Evolutionary conservation across 2,797 vertebrate species (phyloP), one percentile per base, ranked within the genome.

Genomic region (Pelodytes ibericus): DNA sequence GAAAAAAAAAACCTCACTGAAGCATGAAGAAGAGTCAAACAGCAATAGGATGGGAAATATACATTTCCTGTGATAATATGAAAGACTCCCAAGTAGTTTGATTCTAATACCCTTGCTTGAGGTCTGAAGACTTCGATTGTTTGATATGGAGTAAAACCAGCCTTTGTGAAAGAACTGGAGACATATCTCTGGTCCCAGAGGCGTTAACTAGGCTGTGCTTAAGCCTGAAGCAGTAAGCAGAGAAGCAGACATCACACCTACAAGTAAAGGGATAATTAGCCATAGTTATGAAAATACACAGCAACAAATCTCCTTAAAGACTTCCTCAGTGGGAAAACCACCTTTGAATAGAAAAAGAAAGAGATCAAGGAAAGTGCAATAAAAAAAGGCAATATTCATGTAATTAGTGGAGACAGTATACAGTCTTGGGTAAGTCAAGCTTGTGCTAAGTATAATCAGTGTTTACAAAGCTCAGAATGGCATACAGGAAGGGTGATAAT

Each of bases 351-450:
- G 61, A 82, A 81, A 80, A 79, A 72, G 81, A 82, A 82, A 84
- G 79, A 81, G 81, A 82, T 72, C 56, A 71, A 81, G 82, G 81
- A 83, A 83, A 85, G 89, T 80, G 75, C 31, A 72, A 84, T 79
- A 80, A 85, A 88, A 85, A 88, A 87, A 80, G 77, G 83, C 80
- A 82, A 83, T 80, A 80, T 81, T 77, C 77, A 78, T 87, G 84
- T 47, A 87, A 88, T 81, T 72, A 72, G 75, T 77, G 75, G 16
- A 65, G 62, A 81, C 87, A 78, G 83, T 84, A 81, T 78, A 41
- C 83, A 84, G 86, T 81, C 80, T 80, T 62, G 53, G 77, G 74
- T 80, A 84, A 27, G 24, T 41, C 30, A 27, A 11, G 9, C 11
- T 30, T 59, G 30, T 31, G 26, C 29, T 61, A 61, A 72, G 7